These are phyloP conservation scores for Escarpia spicata DNA, from an alignment of 2,888 invertebrate species.

Conservation along the genomic window DNA sequence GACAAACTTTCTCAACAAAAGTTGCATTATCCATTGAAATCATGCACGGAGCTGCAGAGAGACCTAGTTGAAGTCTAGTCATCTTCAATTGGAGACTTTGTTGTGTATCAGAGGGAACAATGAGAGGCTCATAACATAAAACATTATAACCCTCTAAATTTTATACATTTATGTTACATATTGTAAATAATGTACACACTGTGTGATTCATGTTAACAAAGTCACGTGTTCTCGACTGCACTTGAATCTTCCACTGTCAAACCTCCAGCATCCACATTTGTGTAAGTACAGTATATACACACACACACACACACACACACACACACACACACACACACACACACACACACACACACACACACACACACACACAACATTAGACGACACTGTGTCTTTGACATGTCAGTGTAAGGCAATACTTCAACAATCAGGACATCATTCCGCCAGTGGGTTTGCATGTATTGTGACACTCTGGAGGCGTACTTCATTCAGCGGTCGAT, in stretches of 20 bases:
- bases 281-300: background rate
- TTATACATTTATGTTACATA: background rate
- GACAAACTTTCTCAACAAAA: background rate
- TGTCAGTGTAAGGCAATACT: background rate
- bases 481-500: slow-evolving; percentile 85
- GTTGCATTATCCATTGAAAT: background rate
- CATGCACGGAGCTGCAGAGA: background rate
- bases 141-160: background rate
- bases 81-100: background rate
- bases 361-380: background rate
- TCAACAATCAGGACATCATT: background rate
- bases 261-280: background rate
- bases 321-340: background rate
- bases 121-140: background rate
- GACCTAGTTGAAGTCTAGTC: background rate
- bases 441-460: slow-evolving; percentile 96
- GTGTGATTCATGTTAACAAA: no score
- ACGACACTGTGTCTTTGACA: background rate
- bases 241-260: background rate
- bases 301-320: background rate
- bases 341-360: background rate
- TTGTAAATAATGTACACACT: no score
- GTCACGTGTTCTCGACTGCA: no score
- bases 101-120: background rate
- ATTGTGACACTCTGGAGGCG: slow-evolving; percentile 90